Evolutionary conservation across 2,888 invertebrate species (phyloP).

Genomic region (Subacronicta megacephala): DNA sequence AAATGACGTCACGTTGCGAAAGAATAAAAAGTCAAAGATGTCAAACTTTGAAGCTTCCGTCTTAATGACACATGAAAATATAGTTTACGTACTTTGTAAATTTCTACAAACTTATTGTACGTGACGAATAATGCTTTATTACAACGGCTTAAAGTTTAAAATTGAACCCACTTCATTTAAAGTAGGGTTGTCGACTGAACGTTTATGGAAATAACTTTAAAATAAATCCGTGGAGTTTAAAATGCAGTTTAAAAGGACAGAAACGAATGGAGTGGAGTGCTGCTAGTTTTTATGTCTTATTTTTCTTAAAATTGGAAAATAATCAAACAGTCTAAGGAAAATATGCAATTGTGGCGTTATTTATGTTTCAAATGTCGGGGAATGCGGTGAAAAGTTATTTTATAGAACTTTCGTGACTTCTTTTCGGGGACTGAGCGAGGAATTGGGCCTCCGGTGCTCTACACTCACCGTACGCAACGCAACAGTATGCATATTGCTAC

Average conservation of each 20-base stretch:
- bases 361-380: not conserved
- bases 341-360: constrained; percentile 14
- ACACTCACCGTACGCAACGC: too few species aligned
- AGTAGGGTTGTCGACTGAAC: constrained; percentile 50
- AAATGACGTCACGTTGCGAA: too few species aligned
- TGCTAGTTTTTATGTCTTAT: constrained; percentile 18
- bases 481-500: too few species aligned
- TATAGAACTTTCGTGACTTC: too few species aligned
- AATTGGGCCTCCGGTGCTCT: too few species aligned
- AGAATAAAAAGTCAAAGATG: not conserved
- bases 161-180: constrained; percentile 38
- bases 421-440: too few species aligned
- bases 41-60: not conserved
- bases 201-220: constrained; percentile 83
- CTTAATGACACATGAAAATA: constrained; percentile 54
- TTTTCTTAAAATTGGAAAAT: constrained; percentile 7
- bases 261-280: constrained; percentile 58
- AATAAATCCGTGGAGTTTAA: constrained; percentile 80
- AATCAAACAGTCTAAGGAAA: constrained; percentile 26
- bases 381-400: not conserved
- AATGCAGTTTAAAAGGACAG: constrained; percentile 73
- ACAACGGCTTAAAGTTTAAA: constrained; percentile 55
- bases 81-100: constrained; percentile 47
- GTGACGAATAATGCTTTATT: constrained; percentile 21
- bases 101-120: constrained; percentile 34